Evolutionary conservation across 2,113 vertebrate genomes (phyloP).

Genomic region (Ramphastos sulfuratus): DNA sequence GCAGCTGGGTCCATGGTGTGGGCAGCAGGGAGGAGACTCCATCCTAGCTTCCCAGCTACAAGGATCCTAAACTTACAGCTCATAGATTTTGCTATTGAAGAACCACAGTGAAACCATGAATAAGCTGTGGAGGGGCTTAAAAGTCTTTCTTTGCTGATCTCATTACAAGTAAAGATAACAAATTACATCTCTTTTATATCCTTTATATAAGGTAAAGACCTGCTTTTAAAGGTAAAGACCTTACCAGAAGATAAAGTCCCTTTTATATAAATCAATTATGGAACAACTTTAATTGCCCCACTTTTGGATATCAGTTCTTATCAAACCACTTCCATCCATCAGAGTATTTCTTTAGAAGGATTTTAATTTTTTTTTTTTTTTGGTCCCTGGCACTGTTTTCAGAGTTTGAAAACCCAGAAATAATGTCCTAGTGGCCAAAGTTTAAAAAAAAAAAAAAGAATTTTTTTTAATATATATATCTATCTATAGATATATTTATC

Average conservation of each 20-base stretch:
- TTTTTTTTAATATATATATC: too few relatives aligned
- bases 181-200: background rate
- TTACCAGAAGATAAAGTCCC: background rate
- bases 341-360: background rate
- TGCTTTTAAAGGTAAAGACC: constrained; percentile 34
- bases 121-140: background rate
- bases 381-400: background rate
- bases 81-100: background rate
- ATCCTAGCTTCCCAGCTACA: background rate
- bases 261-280: constrained; percentile 4
- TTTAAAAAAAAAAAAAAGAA: background rate
- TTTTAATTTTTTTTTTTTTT: background rate
- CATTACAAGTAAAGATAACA: constrained; percentile 9
- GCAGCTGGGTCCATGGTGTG: background rate
- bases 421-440: background rate
- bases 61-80: background rate
- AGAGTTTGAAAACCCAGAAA: background rate
- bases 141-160: background rate
- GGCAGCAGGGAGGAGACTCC: background rate
- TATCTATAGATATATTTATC: too few relatives aligned
- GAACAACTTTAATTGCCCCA: background rate
- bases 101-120: background rate
- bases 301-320: background rate
- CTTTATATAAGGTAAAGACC: background rate
- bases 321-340: background rate